Evolutionary conservation across 2,113 vertebrate genomes (phyloP), one percentile per base, ranked within the genome.

Genomic region (Psettodes erumei): DNA sequence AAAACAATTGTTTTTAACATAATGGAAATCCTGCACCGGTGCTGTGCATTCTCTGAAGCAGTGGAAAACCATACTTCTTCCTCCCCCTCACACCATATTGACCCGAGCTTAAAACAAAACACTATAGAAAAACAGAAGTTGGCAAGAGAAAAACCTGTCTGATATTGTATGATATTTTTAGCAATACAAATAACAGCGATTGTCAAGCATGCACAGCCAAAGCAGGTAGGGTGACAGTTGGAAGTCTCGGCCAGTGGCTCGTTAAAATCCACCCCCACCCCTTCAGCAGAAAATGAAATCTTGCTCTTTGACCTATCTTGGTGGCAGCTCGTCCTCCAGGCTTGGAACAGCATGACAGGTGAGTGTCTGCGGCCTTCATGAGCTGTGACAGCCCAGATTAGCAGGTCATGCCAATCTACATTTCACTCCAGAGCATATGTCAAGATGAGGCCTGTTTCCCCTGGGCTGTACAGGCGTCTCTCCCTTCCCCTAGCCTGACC

Each of bases 371-470:
- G 71, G 77, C 51, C 77, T 27, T 87, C 87, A 88, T 87, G 77
- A 87, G 89, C 86, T 74, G 75, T 87, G 90, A 90, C 90, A 90
- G 90, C 84, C 89, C 86, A 90, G 86, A 93, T 92, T 91, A 92
- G 89, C 88, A 77, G 88, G 82, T 92, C 75, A 54, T 86, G 90
- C 86, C 92, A 89, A 86, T 91, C 90, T 89, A 88, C 81, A 89
- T 93, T 88, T 91, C 81, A 88, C 81, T 90, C 87, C 83, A 71
- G 88, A 89, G 87, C 92, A 93, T 92, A 93, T 93, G 92, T 91
- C 90, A 92, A 83, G 84, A 90, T 47, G 81, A 78, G 82, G 78
- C 88, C 85, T 61, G 82, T 70, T 78, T 72, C 89, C 88, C 84
- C 50, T 54, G 84, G 89, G 90, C 84, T 75, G 75, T 83, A 64